A percentile compares a stretch with the other conserved stretches of the same genome.
These are phyloP conservation scores for Gryllus bimaculatus DNA, from an alignment of 1,140 invertebrate species.

Conservation along the genomic window DNA sequence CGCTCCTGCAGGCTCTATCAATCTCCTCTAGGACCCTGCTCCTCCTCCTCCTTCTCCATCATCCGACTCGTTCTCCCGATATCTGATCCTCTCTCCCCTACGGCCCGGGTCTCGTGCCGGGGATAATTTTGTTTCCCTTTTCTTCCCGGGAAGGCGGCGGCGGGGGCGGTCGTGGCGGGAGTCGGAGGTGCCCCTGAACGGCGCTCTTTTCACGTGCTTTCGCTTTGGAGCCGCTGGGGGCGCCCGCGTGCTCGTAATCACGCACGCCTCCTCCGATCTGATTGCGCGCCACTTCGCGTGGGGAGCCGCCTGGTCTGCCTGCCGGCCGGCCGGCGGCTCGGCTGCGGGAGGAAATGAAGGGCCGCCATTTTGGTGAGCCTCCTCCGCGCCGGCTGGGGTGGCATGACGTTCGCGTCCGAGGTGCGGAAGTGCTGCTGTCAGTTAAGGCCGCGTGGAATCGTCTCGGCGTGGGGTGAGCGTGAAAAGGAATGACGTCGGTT, in stretches of 20 bases:
- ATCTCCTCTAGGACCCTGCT: neutral
- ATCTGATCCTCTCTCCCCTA: neutral
- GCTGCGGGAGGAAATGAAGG: neutral
- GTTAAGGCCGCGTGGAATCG: neutral
- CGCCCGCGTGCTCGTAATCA: neutral
- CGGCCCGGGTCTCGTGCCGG: neutral
- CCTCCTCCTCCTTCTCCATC: neutral
- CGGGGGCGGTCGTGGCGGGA: neutral
- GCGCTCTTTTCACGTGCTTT: neutral
- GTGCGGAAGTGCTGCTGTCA: neutral
- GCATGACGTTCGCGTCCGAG: neutral
- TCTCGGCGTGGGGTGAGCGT: neutral
- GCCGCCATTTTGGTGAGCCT: neutral
- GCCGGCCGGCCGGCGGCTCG: too few relatives aligned
- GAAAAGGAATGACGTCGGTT: too few relatives aligned
- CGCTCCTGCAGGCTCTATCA: neutral
- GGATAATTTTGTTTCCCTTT: slow-evolving; percentile 1
- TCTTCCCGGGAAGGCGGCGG: neutral
- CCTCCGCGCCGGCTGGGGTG: neutral
- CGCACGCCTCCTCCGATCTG: neutral
- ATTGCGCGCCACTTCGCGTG: neutral
- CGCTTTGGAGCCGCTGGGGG: neutral
- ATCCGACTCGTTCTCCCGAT: neutral
- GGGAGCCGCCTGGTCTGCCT: neutral
- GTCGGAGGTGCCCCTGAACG: neutral